Evolutionary conservation across 37 sponge, comb jelly and placozoan species (phyloP).

Genomic region (Amphimedon queenslandica): DNA sequence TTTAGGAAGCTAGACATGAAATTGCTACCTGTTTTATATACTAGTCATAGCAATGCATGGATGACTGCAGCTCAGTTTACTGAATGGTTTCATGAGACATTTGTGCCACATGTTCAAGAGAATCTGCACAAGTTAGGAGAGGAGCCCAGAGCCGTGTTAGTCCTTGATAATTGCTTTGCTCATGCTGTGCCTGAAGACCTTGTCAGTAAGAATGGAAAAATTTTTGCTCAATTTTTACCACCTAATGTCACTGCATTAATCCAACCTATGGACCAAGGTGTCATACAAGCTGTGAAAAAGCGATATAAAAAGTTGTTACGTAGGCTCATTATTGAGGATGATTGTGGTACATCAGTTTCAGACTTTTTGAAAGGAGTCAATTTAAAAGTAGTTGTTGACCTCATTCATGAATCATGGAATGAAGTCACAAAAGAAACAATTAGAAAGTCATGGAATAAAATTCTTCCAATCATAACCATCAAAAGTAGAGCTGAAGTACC

Average conservation of each 20-base stretch:
- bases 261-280: constrained; percentile 85
- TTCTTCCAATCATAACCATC: background rate
- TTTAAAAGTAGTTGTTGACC: constrained; percentile 34
- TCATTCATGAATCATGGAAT: constrained; percentile 35
- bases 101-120: constrained; percentile 42
- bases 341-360: constrained; percentile 19
- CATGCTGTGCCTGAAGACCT: constrained; percentile 54
- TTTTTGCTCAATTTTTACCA: constrained; percentile 56
- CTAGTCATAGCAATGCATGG: constrained; percentile 75
- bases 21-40: constrained; percentile 49
- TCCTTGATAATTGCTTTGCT: constrained; percentile 65
- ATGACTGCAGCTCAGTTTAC: constrained; percentile 31
- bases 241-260: constrained; percentile 71
- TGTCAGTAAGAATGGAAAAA: constrained; percentile 27
- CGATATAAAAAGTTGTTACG: constrained; percentile 47
- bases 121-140: constrained; percentile 13
- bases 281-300: constrained; percentile 39
- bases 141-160: constrained; percentile 44
- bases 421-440: constrained; percentile 4
- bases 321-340: constrained; percentile 59
- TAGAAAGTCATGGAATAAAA: constrained; percentile 7
- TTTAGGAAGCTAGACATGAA: constrained; percentile 30
- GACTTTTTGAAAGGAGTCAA: constrained; percentile 48
- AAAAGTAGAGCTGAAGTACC: too few species aligned
- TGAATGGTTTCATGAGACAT: constrained; percentile 67